phyloP scores from a whole-genome alignment of 2,113 vertebrate species.

The Proterorhinus semilunaris region DNA sequence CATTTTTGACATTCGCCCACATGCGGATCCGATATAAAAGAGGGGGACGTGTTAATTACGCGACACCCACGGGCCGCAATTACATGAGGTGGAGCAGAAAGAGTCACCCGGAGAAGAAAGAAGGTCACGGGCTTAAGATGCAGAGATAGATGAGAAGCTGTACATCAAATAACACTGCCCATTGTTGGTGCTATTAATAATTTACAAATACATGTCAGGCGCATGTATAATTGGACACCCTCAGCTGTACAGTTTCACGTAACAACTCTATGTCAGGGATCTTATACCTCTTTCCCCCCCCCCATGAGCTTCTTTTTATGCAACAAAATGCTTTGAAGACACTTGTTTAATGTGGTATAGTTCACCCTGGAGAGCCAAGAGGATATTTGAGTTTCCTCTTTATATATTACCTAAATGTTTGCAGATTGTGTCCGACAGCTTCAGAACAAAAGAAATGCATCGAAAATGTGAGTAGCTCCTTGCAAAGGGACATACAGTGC shows the following conservation, averaged over 20 bases:
- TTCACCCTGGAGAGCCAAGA: too few relatives aligned
- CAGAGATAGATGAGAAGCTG: conserved; percentile 54
- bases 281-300: too few relatives aligned
- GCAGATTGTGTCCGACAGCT: not conserved
- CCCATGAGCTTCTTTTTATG: too few relatives aligned
- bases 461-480: too few relatives aligned
- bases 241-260: conserved; percentile 69
- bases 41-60: conserved; percentile 63
- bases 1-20: conserved; percentile 74
- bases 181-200: conserved; percentile 75
- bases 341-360: too few relatives aligned
- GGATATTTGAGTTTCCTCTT: too few relatives aligned
- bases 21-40: conserved; percentile 63
- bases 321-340: too few relatives aligned
- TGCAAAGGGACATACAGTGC: too few relatives aligned
- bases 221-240: conserved; percentile 75
- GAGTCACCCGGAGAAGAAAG: conserved; percentile 48
- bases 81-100: conserved; percentile 55
- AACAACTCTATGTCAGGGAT: conserved; percentile 37
- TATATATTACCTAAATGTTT: not conserved
- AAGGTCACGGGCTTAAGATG: conserved; percentile 45
- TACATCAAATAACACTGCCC: conserved; percentile 64
- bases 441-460: too few relatives aligned
- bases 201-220: conserved; percentile 75
- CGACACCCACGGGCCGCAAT: conserved; percentile 69